Evolutionary conservation across 1,140 invertebrate genomes (phyloP).

Genomic region (Danaus plexippus): DNA sequence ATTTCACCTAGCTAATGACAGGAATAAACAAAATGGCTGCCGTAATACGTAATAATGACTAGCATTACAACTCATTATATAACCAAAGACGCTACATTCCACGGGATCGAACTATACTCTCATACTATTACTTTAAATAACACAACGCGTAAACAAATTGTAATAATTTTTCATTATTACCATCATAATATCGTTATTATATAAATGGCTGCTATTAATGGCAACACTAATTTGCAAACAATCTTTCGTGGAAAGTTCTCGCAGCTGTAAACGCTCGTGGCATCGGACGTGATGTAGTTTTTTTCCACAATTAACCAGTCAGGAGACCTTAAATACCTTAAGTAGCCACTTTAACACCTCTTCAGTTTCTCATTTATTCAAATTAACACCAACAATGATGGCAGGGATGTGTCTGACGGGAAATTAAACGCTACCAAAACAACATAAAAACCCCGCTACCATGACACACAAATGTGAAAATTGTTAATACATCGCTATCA

Average conservation of each 20-base stretch:
- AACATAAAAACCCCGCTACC: conserved; percentile 14
- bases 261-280: conserved; percentile 25
- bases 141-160: conserved; percentile 19
- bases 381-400: conserved; percentile 32
- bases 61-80: no score
- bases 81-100: no score
- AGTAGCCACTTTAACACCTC: conserved; percentile 32
- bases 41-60: no score
- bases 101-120: no score
- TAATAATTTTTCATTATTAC: conserved; percentile 21
- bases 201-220: conserved; percentile 15
- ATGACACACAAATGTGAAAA: conserved; percentile 7
- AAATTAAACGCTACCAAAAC: no score
- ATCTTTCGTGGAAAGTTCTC: conserved; percentile 21
- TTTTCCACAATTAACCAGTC: conserved; percentile 23
- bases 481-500: background rate
- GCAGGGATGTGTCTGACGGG: conserved; percentile 11
- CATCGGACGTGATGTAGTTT: conserved; percentile 24
- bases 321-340: conserved; percentile 32
- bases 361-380: conserved; percentile 38
- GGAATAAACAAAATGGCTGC: no score
- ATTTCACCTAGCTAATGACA: no score
- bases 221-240: conserved; percentile 13
- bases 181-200: conserved; percentile 17
- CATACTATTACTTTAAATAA: background rate